Base-by-base conservation (phyloP, 2,797 vertebrate species). In the Echeneis naucrates region DNA sequence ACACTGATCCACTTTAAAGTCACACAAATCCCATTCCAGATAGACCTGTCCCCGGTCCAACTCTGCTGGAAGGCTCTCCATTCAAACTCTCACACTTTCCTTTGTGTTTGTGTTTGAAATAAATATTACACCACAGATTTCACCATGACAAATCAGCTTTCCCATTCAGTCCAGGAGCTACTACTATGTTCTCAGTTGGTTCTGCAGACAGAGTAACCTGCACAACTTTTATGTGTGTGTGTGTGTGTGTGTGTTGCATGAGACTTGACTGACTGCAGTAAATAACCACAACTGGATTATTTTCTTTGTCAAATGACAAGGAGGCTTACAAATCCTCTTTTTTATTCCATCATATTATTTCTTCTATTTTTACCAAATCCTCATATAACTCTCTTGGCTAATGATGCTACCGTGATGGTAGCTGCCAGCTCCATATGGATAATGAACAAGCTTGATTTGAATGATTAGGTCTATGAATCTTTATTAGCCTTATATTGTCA, bases 1-100 rank as follows among this genome's bases (percentile, higher is more conserved):
- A 90, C 87, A 84, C 81, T 87, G 88, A 89, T 90, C 89, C 84
- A 83, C 80, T 88, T 88, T 87, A 73, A 89, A 85, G 78, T 77
- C 67, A 26, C 62, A 63, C 79, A 81, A 79, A 87, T 77, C 85
- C 76, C 69, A 67, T 75, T 75, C 72, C 40, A 23, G 27, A 70
- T 3, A 33, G 6, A 35, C 50, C 2, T 26, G 10, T 23, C 26
- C 51, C 24, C 16, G 23, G 60, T 32, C 30, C 47, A 40, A 17
- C 66, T 53, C 68, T 23, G 55, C 30, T 33, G 4, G 32, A 24
- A 32, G 56, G 8, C 42, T 37, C 24, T 51, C 3, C n/a, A 11
- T 38, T 12, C 4, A 56, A 42, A 55, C 1, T n/a, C n/a, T n/a
- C n/a, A n/a, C n/a, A n/a, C n/a, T n/a, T n/a, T n/a, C n/a, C n/a